These are phyloP conservation scores for Drosophila maculinotata DNA, from an alignment of 2,888 invertebrate genomes.

Conservation along the genomic window DNA sequence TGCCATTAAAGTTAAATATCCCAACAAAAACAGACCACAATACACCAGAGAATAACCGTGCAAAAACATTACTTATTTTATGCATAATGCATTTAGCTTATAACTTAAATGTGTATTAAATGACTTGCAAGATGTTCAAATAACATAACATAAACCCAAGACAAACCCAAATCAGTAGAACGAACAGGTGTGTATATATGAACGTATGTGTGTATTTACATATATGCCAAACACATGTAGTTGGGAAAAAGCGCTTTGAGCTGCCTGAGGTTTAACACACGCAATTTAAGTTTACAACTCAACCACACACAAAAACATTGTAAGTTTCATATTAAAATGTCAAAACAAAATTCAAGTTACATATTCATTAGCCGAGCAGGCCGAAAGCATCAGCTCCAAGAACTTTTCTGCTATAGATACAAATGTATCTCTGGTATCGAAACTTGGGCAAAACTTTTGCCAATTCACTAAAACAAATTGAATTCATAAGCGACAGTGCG, in stretches of 20 bases:
- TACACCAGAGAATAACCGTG: conserved; percentile 11
- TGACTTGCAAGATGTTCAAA: conserved; percentile 26
- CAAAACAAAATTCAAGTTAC: conserved; percentile 56
- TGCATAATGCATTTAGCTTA: conserved; percentile 28
- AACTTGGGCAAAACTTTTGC: conserved; percentile 40
- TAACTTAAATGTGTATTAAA: conserved; percentile 46
- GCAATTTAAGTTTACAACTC: conserved; percentile 23
- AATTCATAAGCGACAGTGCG: conserved; percentile 28
- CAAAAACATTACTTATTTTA: conserved; percentile 29
- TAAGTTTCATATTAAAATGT: conserved; percentile 45
- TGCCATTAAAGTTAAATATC: conserved; percentile 44
- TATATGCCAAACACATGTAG: conserved; percentile 1
- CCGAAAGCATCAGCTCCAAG: neutral
- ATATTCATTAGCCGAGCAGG: conserved; percentile 47
- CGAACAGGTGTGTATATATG: conserved; percentile 9
- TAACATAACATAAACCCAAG: conserved; percentile 1
- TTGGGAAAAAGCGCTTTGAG: conserved; percentile 11
- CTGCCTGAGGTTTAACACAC: conserved; percentile 32
- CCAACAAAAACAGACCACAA: conserved; percentile 10
- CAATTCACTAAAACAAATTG: conserved; percentile 51
- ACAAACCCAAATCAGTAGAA: too few species aligned
- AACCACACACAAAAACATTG: conserved; percentile 11
- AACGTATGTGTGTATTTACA: conserved; percentile 3
- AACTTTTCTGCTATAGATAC: conserved; percentile 11
- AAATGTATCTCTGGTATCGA: conserved; percentile 11